Evolutionary conservation across 2,797 vertebrate species (phyloP).

Genomic region (Luscinia luscinia): DNA sequence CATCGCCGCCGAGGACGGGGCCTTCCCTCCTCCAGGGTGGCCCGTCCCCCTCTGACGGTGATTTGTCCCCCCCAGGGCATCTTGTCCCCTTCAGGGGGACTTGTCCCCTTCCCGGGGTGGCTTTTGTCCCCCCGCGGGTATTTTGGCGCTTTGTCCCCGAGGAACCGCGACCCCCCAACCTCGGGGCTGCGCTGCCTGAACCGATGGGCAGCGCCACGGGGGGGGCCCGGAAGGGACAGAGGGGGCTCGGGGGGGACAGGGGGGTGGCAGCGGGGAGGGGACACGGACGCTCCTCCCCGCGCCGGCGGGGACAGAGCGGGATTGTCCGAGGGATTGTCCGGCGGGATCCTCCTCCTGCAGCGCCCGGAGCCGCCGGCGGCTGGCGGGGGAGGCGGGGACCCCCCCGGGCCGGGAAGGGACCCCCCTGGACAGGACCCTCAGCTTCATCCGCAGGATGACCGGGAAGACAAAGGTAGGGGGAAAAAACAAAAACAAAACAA

Average conservation of each 20-base stretch:
- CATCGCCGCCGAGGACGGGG: not conserved
- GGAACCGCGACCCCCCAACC: not conserved
- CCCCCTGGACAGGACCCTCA: slow-evolving; percentile 74
- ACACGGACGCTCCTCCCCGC: slow-evolving; percentile 30
- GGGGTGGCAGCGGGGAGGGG: not conserved
- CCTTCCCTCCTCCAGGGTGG: not conserved
- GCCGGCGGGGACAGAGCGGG: slow-evolving; percentile 22
- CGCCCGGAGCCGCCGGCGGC: slow-evolving; percentile 62
- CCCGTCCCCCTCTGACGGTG: not conserved
- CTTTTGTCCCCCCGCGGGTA: not conserved
- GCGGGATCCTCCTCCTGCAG: not conserved
- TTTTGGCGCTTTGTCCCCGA: not conserved
- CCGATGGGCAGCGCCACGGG: too few species aligned
- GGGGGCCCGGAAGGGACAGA: too few species aligned
- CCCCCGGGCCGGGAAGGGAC: slow-evolving; percentile 33
- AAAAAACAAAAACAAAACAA: too few species aligned
- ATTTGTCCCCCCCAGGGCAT: not conserved
- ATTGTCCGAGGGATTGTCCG: not conserved
- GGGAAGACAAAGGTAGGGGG: slow-evolving; percentile 75
- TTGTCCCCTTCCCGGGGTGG: not conserved
- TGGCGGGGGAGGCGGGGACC: slow-evolving; percentile 52
- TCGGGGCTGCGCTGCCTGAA: too few species aligned
- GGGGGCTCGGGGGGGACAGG: too few species aligned
- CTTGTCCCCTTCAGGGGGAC: not conserved
- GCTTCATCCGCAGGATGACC: slow-evolving; percentile 77